Conservation (phyloP, 1,140 invertebrate species). For the Ridgeia piscesae region DNA sequence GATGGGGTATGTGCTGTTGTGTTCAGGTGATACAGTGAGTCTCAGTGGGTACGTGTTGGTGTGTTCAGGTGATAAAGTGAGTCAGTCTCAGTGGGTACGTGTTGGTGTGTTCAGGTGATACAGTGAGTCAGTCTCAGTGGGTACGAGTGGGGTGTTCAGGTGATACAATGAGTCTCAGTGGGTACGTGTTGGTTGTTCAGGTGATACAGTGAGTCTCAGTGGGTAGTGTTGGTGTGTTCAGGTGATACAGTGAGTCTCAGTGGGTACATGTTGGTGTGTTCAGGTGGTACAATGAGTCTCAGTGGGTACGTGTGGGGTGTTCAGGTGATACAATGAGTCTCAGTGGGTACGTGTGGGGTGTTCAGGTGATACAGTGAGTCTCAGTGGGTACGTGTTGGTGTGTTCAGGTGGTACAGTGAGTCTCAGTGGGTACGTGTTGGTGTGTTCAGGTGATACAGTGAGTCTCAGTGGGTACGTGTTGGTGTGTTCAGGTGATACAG, state of each 20-base stretch:
- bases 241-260: constrained; percentile 40
- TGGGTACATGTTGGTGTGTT: background rate
- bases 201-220: background rate
- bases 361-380: constrained; percentile 34
- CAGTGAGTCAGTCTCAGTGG: constrained; percentile 28
- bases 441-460: constrained; percentile 35
- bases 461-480: background rate
- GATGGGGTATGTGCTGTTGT: background rate
- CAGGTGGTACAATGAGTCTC: background rate
- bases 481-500: background rate
- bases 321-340: constrained; percentile 47
- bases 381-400: background rate
- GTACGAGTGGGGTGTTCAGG: background rate
- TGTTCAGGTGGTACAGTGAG: constrained; percentile 25
- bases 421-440: background rate
- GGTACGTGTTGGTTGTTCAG: background rate
- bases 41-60: background rate
- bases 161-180: constrained; percentile 34
- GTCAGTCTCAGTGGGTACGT: background rate
- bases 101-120: background rate
- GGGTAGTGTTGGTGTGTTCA: constrained; percentile 26
- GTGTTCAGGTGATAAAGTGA: constrained; percentile 35
- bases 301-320: background rate
- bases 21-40: constrained; percentile 47
- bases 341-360: background rate